These are phyloP conservation scores for Spongia lamella DNA, from an alignment of 37 sponge, comb jelly and placozoan species.

Conservation along the genomic window DNA sequence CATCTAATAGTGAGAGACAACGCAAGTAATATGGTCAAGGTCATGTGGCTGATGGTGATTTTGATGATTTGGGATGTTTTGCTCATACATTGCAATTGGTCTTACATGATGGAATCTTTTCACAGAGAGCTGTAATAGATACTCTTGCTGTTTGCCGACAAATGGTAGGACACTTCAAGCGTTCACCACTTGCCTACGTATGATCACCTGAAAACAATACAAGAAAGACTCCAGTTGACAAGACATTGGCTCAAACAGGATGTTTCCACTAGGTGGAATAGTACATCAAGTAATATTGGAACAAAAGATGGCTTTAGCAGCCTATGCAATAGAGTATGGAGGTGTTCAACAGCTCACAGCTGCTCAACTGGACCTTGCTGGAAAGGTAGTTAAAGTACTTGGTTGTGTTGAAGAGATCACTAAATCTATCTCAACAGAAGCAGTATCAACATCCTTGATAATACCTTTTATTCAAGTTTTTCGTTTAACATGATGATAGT, in stretches of 20 bases:
- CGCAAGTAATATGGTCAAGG: conserved; percentile 23
- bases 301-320: conserved; percentile 28
- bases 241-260: conserved; percentile 20
- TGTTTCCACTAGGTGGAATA: conserved; percentile 9
- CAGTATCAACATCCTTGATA: not conserved
- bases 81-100: conserved; percentile 30
- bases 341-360: not conserved
- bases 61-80: conserved; percentile 13
- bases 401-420: conserved; percentile 5
- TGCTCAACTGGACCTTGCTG: not conserved
- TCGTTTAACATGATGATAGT: not conserved
- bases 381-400: conserved; percentile 1
- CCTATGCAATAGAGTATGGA: conserved; percentile 9
- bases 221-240: conserved; percentile 1
- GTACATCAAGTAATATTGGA: not conserved
- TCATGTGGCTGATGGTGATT: not conserved
- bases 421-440: conserved; percentile 13
- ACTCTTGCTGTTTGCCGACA: conserved; percentile 9
- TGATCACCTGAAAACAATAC: conserved; percentile 12
- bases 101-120: conserved; percentile 32
- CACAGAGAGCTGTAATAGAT: conserved; percentile 23
- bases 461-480: conserved; percentile 11
- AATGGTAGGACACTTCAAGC: conserved; percentile 44
- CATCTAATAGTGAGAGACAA: conserved; percentile 32
- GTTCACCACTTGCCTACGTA: not conserved